phyloP scores from a whole-genome alignment of 2,888 invertebrate species.

The Drosophila limbata region DNA sequence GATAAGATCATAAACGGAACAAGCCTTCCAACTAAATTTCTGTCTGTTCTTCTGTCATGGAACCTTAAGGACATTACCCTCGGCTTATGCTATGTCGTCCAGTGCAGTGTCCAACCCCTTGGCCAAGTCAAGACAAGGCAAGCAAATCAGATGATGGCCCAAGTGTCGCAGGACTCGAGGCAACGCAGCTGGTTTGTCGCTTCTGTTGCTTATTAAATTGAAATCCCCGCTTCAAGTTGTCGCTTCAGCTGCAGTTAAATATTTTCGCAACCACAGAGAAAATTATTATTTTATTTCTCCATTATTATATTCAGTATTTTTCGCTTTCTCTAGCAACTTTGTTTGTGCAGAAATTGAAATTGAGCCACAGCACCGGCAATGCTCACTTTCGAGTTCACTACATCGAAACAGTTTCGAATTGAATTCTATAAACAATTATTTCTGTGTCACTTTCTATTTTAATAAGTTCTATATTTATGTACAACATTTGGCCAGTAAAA shows the following conservation, averaged over 20 bases:
- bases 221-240: constrained; percentile 73
- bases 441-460: not conserved
- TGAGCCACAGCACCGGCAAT: not conserved
- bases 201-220: constrained; percentile 82
- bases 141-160: constrained; percentile 3
- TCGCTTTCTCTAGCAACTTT: constrained; percentile 29
- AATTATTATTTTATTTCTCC: constrained; percentile 58
- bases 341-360: constrained; percentile 17
- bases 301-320: constrained; percentile 25
- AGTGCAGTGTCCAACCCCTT: constrained; percentile 3
- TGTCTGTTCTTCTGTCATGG: not conserved
- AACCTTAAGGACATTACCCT: constrained; percentile 1
- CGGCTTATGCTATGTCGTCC: not conserved
- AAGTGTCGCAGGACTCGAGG: constrained; percentile 3
- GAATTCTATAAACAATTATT: not conserved
- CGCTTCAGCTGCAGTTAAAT: constrained; percentile 55
- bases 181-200: constrained; percentile 75
- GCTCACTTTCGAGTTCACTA: constrained; percentile 20
- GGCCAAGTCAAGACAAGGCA: not conserved
- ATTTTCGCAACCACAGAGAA: constrained; percentile 53
- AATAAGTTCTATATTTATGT: not conserved
- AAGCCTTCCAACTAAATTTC: constrained; percentile 2
- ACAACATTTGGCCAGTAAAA: no score
- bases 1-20: constrained; percentile 28
- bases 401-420: not conserved